Conservation (phyloP, 2,113 vertebrate genomes). For the Cyphomyrus plagiostoma region DNA sequence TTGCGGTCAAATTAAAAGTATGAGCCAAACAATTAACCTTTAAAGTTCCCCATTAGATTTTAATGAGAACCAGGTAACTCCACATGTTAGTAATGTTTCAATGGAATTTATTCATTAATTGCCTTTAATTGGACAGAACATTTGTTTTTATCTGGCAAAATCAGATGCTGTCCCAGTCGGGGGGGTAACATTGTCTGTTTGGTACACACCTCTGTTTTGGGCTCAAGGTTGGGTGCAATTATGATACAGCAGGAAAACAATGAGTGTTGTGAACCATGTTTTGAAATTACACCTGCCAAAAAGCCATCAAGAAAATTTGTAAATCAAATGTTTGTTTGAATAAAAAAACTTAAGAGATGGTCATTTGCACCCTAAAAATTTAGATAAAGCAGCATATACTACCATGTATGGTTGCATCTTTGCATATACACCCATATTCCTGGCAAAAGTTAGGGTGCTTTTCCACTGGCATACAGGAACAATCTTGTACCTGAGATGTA, state of each 20-base stretch:
- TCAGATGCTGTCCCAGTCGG: background rate
- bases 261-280: background rate
- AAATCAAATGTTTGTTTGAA: background rate
- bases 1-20: background rate
- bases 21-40: background rate
- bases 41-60: background rate
- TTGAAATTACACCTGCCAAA: background rate
- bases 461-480: background rate
- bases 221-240: background rate
- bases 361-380: background rate
- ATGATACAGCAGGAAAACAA: background rate
- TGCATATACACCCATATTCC: background rate
- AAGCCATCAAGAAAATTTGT: background rate
- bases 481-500: background rate
- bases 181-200: background rate
- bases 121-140: background rate
- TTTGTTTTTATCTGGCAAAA: background rate
- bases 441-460: background rate
- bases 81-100: background rate
- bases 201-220: background rate
- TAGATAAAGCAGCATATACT: background rate
- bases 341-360: background rate
- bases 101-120: background rate
- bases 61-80: background rate
- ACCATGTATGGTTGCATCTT: background rate